Evolutionary conservation across 2,888 invertebrate genomes (phyloP).

Genomic region (Myopa tessellatipennis): DNA sequence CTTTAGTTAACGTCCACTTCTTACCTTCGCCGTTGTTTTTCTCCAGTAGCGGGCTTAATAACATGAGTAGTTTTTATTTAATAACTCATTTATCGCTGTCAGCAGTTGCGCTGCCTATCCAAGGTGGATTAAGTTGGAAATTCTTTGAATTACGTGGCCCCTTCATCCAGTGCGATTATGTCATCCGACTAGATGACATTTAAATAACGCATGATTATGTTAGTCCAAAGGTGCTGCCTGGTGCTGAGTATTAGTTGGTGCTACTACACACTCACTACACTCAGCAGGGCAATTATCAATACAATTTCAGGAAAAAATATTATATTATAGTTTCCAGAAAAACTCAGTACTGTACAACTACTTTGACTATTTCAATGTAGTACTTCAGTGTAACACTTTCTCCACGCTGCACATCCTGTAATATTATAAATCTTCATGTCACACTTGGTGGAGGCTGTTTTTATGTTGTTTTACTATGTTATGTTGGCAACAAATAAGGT

Average conservation of each 20-base stretch:
- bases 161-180: slow-evolving; percentile 8
- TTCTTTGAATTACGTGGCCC: not conserved
- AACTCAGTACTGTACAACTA: too few species aligned
- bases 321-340: too few species aligned
- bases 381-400: too few species aligned
- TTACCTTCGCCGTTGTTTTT: not conserved
- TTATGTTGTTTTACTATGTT: too few species aligned
- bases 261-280: too few species aligned
- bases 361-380: too few species aligned
- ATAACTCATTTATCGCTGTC: slow-evolving; percentile 24
- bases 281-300: too few species aligned
- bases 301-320: too few species aligned
- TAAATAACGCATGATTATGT: not conserved
- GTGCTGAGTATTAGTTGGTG: not conserved
- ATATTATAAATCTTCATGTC: not conserved
- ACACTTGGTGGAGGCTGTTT: not conserved
- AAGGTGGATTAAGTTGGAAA: slow-evolving; percentile 14
- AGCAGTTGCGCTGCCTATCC: slow-evolving; percentile 25
- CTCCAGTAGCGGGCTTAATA: slow-evolving; percentile 1
- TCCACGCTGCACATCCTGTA: not conserved
- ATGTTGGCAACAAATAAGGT: too few species aligned
- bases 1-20: not conserved
- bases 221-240: not conserved
- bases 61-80: slow-evolving; percentile 27
- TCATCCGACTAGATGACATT: slow-evolving; percentile 4